Evolutionary conservation across 1,140 invertebrate genomes (phyloP).

Genomic region (Mya arenaria): DNA sequence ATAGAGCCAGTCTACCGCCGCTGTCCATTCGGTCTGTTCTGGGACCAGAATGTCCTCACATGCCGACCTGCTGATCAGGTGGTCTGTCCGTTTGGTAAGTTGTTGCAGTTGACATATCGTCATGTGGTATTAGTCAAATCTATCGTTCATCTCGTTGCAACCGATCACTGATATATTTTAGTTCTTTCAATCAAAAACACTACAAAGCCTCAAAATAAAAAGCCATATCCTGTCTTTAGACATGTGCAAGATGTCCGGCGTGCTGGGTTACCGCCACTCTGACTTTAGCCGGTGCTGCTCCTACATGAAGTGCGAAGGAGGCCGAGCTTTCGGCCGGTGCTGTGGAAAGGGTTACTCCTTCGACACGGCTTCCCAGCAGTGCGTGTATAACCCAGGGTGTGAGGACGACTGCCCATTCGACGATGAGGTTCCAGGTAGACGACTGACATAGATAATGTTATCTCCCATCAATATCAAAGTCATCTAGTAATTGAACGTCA

Average conservation of each 20-base stretch:
- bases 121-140: no score
- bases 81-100: slow-evolving; percentile 37
- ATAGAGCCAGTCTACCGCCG: slow-evolving; percentile 33
- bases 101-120: no score
- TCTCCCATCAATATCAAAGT: no score
- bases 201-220: no score
- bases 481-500: no score
- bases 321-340: slow-evolving; percentile 57
- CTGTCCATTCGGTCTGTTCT: slow-evolving; percentile 54
- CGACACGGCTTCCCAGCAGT: slow-evolving; percentile 21
- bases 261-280: slow-evolving; percentile 19
- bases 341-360: slow-evolving; percentile 61
- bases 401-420: slow-evolving; percentile 50
- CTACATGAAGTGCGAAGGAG: slow-evolving; percentile 60
- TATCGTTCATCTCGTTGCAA: no score
- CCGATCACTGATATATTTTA: no score
- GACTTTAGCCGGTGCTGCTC: slow-evolving; percentile 51
- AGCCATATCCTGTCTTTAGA: slow-evolving; percentile 27
- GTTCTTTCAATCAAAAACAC: no score
- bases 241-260: neutral
- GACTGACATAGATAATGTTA: no score
- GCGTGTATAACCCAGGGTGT: slow-evolving; percentile 7
- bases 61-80: slow-evolving; percentile 31
- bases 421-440: slow-evolving; percentile 40
- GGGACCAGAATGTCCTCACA: slow-evolving; percentile 49